Percentiles rank a stretch among this genome's conserved stretches.
These are phyloP conservation scores for Saccopteryx leptura DNA, from an alignment of 2,113 vertebrate species.

Conservation along the genomic window DNA sequence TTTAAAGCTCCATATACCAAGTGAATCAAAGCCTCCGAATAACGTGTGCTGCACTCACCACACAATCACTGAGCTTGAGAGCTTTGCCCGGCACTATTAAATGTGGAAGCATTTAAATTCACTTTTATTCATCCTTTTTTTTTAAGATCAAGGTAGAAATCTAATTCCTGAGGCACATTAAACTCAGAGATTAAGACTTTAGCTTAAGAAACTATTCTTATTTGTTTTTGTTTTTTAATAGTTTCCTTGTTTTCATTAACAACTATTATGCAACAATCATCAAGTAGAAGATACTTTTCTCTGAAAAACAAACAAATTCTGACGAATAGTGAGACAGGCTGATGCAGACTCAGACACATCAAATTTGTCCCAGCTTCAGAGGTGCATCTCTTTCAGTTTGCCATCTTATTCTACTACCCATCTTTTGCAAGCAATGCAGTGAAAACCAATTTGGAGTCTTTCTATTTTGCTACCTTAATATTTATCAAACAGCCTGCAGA, in stretches of 20 bases:
- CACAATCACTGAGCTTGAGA: neutral
- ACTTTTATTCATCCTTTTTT: neutral
- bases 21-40: neutral
- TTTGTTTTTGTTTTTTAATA: neutral
- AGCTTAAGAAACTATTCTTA: neutral
- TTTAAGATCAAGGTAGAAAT: neutral
- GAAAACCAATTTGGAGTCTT: slow-evolving; percentile 31
- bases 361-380: neutral
- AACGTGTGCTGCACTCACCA: neutral
- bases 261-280: neutral
- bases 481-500: slow-evolving; percentile 30
- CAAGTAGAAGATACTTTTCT: neutral
- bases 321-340: neutral
- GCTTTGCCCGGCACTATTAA: neutral
- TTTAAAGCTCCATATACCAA: slow-evolving; percentile 26
- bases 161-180: neutral
- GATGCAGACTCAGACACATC: neutral
- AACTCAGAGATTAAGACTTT: neutral
- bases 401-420: neutral
- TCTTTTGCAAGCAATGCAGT: neutral
- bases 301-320: neutral
- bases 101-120: neutral
- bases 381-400: neutral
- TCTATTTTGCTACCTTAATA: slow-evolving; percentile 44
- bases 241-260: slow-evolving; percentile 21